Evolutionary conservation across 2,113 vertebrate species (phyloP).

Genomic region (Pseudolaguvia tuberculata): DNA sequence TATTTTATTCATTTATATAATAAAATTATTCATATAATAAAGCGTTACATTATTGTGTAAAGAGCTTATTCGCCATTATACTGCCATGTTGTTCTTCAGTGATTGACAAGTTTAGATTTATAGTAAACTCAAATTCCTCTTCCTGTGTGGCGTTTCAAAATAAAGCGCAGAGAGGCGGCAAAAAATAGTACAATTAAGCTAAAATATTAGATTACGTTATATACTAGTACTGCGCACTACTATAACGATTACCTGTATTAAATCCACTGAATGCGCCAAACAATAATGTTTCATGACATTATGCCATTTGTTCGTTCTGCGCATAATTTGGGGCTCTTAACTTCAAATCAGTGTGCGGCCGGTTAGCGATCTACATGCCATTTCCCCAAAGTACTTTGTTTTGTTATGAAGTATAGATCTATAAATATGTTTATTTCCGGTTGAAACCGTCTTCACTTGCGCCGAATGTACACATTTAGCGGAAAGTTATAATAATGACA

Average conservation of each 20-base stretch:
- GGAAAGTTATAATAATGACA: background rate
- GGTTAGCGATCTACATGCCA: background rate
- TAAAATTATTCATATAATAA: too few relatives aligned
- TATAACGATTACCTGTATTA: background rate
- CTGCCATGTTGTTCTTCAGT: background rate
- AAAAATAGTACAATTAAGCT: background rate
- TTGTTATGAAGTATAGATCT: background rate
- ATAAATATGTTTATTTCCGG: background rate
- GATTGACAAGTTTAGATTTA: background rate
- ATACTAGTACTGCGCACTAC: background rate
- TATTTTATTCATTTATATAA: too few relatives aligned
- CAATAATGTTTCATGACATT: too few relatives aligned
- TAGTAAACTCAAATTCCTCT: slow-evolving; percentile 13
- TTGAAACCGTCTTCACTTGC: background rate
- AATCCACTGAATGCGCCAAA: background rate
- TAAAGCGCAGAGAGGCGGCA: background rate
- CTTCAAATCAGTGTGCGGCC: background rate
- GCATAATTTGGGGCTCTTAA: background rate
- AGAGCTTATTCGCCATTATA: background rate
- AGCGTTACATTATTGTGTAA: too few relatives aligned
- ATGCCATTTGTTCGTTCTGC: background rate
- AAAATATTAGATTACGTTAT: background rate
- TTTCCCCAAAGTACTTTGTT: fast-evolving
- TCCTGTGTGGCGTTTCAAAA: slow-evolving; percentile 21
- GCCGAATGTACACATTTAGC: background rate